Evolutionary conservation across 2,888 invertebrate genomes (phyloP).

Genomic region (Carcina quercana): DNA sequence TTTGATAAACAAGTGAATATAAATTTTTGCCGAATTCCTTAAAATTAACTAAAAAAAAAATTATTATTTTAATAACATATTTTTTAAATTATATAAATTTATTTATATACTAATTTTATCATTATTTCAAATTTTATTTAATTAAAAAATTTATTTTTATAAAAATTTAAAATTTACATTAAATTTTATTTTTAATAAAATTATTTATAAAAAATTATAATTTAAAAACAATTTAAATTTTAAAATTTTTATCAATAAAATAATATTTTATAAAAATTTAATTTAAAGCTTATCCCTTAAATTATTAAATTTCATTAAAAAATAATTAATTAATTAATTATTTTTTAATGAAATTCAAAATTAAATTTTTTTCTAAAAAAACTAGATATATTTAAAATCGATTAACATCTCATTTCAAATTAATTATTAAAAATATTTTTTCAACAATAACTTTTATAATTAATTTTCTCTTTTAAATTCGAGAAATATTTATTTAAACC

Average conservation of each 20-base stretch:
- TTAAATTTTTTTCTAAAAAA: conserved; percentile 75
- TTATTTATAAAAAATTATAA: conserved; percentile 65
- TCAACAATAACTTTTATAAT: conserved; percentile 71
- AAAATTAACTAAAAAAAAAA: conserved; percentile 39
- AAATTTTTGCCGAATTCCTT: conserved; percentile 78
- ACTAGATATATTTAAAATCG: conserved; percentile 80
- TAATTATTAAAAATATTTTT: conserved; percentile 77
- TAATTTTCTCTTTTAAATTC: conserved; percentile 78
- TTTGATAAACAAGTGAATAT: conserved; percentile 85
- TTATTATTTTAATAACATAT: too few relatives aligned
- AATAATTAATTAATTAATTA: too few relatives aligned
- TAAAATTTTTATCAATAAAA: conserved; percentile 54
- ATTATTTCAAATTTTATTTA: conserved; percentile 59
- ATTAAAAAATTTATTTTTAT: conserved; percentile 59
- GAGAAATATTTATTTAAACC: conserved; percentile 59
- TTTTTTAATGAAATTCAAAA: conserved; percentile 60
- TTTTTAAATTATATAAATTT: conserved; percentile 30
- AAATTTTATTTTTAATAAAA: conserved; percentile 43
- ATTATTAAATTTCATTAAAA: conserved; percentile 56
- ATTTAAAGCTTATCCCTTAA: conserved; percentile 76
- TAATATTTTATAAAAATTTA: conserved; percentile 66
- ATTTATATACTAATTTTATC: conserved; percentile 75
- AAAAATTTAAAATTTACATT: conserved; percentile 53
- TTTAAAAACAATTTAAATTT: conserved; percentile 74
- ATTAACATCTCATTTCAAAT: conserved; percentile 79